Percentiles rank a stretch among this genome's conserved stretches.
These are phyloP conservation scores for Acropora yongei DNA, from an alignment of 64 coral and sea anemone genomes.

Conservation along the genomic window DNA sequence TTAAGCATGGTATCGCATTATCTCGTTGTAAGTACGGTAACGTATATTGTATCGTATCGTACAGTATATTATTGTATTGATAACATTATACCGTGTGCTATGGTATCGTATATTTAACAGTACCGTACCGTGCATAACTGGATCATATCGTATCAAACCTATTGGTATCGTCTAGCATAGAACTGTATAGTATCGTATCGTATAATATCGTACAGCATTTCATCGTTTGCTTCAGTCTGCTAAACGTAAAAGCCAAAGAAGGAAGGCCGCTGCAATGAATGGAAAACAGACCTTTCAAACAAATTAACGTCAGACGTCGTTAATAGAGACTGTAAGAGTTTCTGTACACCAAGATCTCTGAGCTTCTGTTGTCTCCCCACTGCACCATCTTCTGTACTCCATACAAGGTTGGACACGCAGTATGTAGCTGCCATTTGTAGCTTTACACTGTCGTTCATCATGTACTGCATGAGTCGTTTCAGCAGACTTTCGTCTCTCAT, in stretches of 20 bases:
- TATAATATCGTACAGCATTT: too few relatives aligned
- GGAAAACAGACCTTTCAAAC: slow-evolving; percentile 81
- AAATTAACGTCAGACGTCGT: slow-evolving; percentile 88
- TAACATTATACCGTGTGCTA: too few relatives aligned
- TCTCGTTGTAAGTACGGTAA: too few relatives aligned
- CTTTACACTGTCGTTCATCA: slow-evolving; percentile 95
- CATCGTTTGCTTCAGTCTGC: too few relatives aligned
- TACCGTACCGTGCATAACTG: too few relatives aligned
- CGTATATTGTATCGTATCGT: too few relatives aligned
- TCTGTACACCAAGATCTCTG: slow-evolving; percentile 91
- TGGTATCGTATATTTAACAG: too few relatives aligned
- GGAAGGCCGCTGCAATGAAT: neutral
- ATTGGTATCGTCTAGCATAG: too few relatives aligned
- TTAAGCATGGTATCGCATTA: too few relatives aligned
- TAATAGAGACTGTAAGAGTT: slow-evolving; percentile 84
- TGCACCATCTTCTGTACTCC: slow-evolving; percentile 90
- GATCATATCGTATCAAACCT: too few relatives aligned
- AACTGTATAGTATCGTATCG: too few relatives aligned
- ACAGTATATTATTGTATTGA: too few relatives aligned
- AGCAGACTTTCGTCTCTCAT: slow-evolving; percentile 82
- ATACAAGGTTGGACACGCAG: slow-evolving; percentile 95
- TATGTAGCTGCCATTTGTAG: slow-evolving; percentile 93
- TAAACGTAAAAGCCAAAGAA: neutral
- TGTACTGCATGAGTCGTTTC: slow-evolving; percentile 83
- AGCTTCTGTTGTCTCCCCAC: slow-evolving; percentile 78